A percentile compares a stretch with the other conserved stretches of the same genome.
Evolutionary conservation across 1,140 invertebrate species (phyloP).

Genomic region (Drosophila tropicalis): DNA sequence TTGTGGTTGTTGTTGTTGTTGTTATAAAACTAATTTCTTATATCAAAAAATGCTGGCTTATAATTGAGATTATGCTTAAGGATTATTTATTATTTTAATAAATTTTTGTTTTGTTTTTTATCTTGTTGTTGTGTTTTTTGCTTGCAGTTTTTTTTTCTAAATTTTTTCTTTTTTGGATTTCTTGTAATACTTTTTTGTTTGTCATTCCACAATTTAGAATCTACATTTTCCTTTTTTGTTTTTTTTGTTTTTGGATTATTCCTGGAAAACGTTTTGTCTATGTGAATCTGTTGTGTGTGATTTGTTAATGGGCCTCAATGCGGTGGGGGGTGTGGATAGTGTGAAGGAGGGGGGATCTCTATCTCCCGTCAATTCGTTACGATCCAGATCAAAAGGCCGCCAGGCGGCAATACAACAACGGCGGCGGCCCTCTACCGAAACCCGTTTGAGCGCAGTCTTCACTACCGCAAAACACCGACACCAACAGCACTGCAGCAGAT

Average conservation of each 20-base stretch:
- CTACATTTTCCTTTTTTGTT: slow-evolving; percentile 44
- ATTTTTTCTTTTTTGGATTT: slow-evolving; percentile 65
- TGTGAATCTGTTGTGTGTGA: neutral
- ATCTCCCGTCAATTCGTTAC: slow-evolving; percentile 5
- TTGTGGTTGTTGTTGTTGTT: slow-evolving; percentile 38
- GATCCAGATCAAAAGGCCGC: slow-evolving; percentile 66
- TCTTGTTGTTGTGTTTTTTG: neutral
- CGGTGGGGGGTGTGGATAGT: neutral
- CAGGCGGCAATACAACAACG: slow-evolving; percentile 42
- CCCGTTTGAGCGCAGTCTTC: slow-evolving; percentile 60
- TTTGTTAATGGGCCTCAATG: neutral
- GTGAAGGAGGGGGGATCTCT: neutral
- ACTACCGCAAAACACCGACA: slow-evolving; percentile 39
- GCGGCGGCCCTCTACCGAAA: slow-evolving; percentile 35
- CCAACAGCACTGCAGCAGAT: slow-evolving; percentile 43
- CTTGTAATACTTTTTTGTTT: slow-evolving; percentile 75
- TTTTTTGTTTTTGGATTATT: slow-evolving; percentile 18
- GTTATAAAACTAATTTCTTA: slow-evolving; percentile 41
- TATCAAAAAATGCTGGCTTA: slow-evolving; percentile 15
- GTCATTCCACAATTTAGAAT: slow-evolving; percentile 56
- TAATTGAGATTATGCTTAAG: slow-evolving; percentile 53
- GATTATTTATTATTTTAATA: slow-evolving; percentile 33
- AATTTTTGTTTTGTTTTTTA: slow-evolving; percentile 14
- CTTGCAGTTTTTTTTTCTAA: slow-evolving; percentile 23
- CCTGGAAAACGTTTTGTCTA: slow-evolving; percentile 24